phyloP scores from a whole-genome alignment of 2,888 invertebrate species.

The Tetranychus truncatus region DNA sequence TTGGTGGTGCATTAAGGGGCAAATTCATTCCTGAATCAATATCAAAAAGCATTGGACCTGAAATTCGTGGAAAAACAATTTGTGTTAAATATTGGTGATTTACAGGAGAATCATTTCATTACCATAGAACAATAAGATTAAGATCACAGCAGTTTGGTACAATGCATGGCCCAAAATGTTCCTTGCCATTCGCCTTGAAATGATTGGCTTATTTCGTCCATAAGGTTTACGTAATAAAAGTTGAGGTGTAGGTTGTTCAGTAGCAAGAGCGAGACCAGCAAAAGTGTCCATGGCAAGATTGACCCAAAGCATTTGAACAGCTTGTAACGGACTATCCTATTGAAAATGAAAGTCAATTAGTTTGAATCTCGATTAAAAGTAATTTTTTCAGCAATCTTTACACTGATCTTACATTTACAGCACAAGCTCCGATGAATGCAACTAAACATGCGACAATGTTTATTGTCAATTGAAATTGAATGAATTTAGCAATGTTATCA shows the following conservation, averaged over 20 bases:
- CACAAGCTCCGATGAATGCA: constrained; percentile 94
- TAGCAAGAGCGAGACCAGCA: constrained; percentile 87
- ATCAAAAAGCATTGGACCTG: constrained; percentile 70
- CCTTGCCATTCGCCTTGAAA: constrained; percentile 96
- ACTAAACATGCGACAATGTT: constrained; percentile 97
- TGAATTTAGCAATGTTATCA: constrained; percentile 96
- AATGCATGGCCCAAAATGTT: constrained; percentile 94
- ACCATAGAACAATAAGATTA: constrained; percentile 83
- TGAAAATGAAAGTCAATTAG: background rate
- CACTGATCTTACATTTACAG: constrained; percentile 51
- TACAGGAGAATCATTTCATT: constrained; percentile 22
- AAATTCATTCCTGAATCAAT: constrained; percentile 74
- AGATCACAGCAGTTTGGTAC: constrained; percentile 85
- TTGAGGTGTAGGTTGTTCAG: constrained; percentile 84
- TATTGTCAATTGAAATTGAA: constrained; percentile 97
- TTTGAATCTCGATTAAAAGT: background rate
- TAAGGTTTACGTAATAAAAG: constrained; percentile 83
- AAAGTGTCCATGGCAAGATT: constrained; percentile 98
- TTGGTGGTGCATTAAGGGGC: constrained; percentile 56
- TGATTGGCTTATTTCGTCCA: constrained; percentile 90
- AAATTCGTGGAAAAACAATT: constrained; percentile 14
- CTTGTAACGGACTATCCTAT: constrained; percentile 79
- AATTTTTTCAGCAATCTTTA: background rate
- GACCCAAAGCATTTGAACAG: constrained; percentile 99
- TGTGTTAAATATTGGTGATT: background rate